Evolutionary conservation across 2,797 vertebrate species (phyloP).

Genomic region (Chelon labrosus): DNA sequence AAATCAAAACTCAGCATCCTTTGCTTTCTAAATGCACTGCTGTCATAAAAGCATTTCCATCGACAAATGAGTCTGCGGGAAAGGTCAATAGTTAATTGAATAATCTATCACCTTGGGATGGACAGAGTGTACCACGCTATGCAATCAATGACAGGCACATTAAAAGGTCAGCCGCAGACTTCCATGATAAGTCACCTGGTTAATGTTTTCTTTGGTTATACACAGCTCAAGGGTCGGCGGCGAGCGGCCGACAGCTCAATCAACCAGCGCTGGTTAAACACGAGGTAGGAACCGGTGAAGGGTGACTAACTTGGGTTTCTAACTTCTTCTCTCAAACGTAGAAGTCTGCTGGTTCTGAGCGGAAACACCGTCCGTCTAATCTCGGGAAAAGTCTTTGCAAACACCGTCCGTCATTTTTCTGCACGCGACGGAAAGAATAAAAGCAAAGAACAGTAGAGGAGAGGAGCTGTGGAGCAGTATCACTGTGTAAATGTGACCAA

Average conservation of each 20-base stretch:
- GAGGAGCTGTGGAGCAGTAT: no score
- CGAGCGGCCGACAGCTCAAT: slow-evolving; percentile 25
- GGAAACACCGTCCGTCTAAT: no score
- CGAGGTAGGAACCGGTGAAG: no score
- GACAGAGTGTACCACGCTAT: slow-evolving; percentile 89
- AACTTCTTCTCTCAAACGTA: no score
- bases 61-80: slow-evolving; percentile 95
- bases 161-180: slow-evolving; percentile 98
- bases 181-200: slow-evolving; percentile 93
- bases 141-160: slow-evolving; percentile 96
- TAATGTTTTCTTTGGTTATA: slow-evolving; percentile 87
- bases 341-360: no score
- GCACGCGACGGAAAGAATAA: no score
- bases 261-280: no score
- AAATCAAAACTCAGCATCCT: slow-evolving; percentile 89
- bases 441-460: no score
- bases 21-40: slow-evolving; percentile 86
- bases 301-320: no score
- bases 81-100: slow-evolving; percentile 99
- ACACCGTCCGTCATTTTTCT: no score
- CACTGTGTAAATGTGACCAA: slow-evolving; percentile 67
- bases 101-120: slow-evolving; percentile 99
- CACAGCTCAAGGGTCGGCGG: slow-evolving; percentile 57
- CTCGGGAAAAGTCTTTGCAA: no score
- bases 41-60: slow-evolving; percentile 92